Evolutionary conservation across 2,797 vertebrate genomes (phyloP).

Genomic region (Phaenicophaeus curvirostris): DNA sequence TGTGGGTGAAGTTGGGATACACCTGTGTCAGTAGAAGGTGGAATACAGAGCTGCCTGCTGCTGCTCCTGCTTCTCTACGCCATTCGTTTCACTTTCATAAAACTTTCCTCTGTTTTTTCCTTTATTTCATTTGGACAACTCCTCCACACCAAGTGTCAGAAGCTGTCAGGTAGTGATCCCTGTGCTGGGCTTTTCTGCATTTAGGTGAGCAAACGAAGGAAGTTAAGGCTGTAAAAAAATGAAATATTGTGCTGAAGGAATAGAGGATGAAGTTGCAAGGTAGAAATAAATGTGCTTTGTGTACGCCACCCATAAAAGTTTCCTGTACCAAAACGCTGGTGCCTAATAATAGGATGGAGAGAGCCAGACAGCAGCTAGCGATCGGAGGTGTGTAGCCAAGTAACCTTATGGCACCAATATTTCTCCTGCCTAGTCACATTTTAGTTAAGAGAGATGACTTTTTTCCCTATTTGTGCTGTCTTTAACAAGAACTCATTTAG

Average conservation of each 20-base stretch:
- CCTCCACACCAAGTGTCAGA: slow-evolving; percentile 44
- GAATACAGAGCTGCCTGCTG: slow-evolving; percentile 46
- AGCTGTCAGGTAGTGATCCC: slow-evolving; percentile 39
- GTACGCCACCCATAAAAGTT: slow-evolving; percentile 18
- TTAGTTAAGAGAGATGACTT: slow-evolving; percentile 1
- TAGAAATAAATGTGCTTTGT: slow-evolving; percentile 50
- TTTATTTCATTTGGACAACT: slow-evolving; percentile 33
- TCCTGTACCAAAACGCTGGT: slow-evolving; percentile 20
- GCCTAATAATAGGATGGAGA: slow-evolving; percentile 27
- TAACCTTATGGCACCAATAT: slow-evolving; percentile 37
- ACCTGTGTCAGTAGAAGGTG: slow-evolving; percentile 62
- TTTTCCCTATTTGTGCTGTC: background rate
- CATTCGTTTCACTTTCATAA: slow-evolving; percentile 69
- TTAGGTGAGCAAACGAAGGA: slow-evolving; percentile 38
- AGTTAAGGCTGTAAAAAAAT: slow-evolving; percentile 30
- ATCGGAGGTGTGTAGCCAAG: slow-evolving; percentile 13
- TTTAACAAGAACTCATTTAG: background rate
- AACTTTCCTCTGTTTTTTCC: slow-evolving; percentile 47
- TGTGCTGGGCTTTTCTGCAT: slow-evolving; percentile 17
- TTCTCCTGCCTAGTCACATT: slow-evolving; percentile 9
- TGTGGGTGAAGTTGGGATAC: slow-evolving; percentile 57
- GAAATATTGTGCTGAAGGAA: slow-evolving; percentile 19
- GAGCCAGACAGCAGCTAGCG: slow-evolving; percentile 46
- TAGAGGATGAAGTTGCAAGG: slow-evolving; percentile 14
- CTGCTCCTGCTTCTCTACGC: slow-evolving; percentile 35